Conservation (phyloP, 2,113 vertebrate genomes). For the Numida meleagris region DNA sequence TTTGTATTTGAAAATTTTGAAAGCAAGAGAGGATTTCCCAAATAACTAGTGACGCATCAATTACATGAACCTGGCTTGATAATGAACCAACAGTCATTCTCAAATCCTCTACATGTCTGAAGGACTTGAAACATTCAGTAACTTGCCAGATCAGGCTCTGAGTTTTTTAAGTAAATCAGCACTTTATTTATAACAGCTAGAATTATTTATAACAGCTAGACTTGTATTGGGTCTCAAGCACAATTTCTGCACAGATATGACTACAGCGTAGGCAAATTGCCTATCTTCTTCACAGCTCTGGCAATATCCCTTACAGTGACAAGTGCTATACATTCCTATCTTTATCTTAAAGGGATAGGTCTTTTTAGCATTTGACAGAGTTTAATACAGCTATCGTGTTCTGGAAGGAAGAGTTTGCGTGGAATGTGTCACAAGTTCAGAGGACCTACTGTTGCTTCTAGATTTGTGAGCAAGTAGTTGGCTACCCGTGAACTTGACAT, state of each 20-base stretch:
- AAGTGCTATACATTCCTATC: conserved; percentile 49
- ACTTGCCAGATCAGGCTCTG: background rate
- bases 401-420: background rate
- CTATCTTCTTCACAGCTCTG: conserved; percentile 7
- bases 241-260: conserved; percentile 20
- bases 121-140: background rate
- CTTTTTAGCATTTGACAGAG: conserved; percentile 24
- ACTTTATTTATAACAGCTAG: conserved; percentile 29
- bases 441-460: background rate
- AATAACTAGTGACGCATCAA: background rate
- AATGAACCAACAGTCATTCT: background rate
- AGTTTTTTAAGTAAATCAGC: conserved; percentile 18
- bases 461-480: background rate
- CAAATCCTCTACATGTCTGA: background rate
- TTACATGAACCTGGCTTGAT: background rate
- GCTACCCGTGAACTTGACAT: conserved; percentile 15
- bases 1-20: background rate
- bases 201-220: conserved; percentile 51
- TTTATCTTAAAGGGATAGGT: conserved; percentile 28
- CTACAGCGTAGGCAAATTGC: conserved; percentile 38
- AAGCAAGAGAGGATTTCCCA: background rate
- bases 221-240: conserved; percentile 24
- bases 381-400: conserved; percentile 1
- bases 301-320: conserved; percentile 27
- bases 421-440: conserved; percentile 8